Conservation (phyloP, 1,140 invertebrate genomes). For the Eueides isabella region DNA sequence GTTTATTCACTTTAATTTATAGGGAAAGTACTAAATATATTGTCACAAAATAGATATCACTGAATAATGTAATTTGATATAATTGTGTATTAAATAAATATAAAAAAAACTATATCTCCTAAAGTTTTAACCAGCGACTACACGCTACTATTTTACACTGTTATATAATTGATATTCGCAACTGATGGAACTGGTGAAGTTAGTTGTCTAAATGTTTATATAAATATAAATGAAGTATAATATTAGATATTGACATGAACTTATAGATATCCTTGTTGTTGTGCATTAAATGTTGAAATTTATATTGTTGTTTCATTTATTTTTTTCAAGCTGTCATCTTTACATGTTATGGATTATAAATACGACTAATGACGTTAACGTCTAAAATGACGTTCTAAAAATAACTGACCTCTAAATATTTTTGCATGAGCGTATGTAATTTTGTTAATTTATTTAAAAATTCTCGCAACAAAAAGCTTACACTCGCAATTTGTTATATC, state of each 20-base stretch:
- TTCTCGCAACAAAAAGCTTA: too few relatives aligned
- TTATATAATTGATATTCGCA: constrained; percentile 4
- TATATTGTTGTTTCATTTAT: constrained; percentile 3
- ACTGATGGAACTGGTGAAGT: not conserved
- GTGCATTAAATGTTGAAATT: constrained; percentile 30
- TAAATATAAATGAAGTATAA: constrained; percentile 14
- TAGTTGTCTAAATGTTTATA: not conserved
- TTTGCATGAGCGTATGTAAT: too few relatives aligned
- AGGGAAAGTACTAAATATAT: not conserved
- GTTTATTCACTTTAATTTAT: not conserved
- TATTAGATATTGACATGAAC: constrained; percentile 20
- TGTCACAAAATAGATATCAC: not conserved
- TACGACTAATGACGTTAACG: too few relatives aligned
- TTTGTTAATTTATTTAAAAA: too few relatives aligned
- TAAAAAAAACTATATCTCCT: not conserved
- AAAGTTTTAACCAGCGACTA: not conserved
- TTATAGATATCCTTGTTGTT: constrained; percentile 15
- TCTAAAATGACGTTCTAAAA: too few relatives aligned
- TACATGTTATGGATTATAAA: too few relatives aligned
- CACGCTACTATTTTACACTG: not conserved
- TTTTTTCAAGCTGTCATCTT: not conserved
- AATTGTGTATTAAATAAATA: not conserved
- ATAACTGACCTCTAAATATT: too few relatives aligned
- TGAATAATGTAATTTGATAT: not conserved
- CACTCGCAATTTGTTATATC: too few relatives aligned